A percentile compares a stretch with the other conserved stretches of the same genome.
phyloP scores from a whole-genome alignment of 2,113 vertebrate genomes.

The Lepus europaeus region DNA sequence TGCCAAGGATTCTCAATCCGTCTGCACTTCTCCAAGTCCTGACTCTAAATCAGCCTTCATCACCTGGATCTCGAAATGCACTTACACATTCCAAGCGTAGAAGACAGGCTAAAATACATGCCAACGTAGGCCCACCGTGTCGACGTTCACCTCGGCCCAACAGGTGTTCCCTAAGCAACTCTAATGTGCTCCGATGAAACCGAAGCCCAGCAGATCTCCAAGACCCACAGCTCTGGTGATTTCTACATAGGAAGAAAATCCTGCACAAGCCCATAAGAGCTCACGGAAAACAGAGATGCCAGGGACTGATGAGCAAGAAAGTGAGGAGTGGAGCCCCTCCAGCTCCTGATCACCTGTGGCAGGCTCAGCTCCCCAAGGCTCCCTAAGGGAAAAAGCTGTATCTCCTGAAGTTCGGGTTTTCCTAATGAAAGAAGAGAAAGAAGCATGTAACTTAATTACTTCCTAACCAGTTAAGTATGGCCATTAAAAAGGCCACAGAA shows the following conservation, averaged over 20 bases:
- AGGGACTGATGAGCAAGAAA: background rate
- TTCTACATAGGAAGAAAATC: background rate
- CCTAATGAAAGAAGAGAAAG: background rate
- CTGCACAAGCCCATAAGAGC: background rate
- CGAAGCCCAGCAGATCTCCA: background rate
- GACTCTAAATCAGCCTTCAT: background rate
- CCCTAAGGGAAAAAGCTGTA: background rate
- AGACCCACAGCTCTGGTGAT: background rate
- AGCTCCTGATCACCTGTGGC: background rate
- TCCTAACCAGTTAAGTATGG: slow-evolving; percentile 60
- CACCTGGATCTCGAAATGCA: background rate
- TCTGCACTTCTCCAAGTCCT: background rate
- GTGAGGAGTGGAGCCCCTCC: background rate
- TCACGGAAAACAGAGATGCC: background rate
- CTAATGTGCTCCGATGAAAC: background rate
- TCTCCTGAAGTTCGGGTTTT: background rate
- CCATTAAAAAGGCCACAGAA: background rate
- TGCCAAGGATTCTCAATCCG: background rate
- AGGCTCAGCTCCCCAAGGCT: too few relatives aligned
- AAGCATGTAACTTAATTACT: slow-evolving; percentile 25
- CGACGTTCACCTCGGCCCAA: background rate
- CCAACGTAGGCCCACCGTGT: background rate
- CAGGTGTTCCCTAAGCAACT: background rate
- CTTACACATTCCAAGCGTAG: background rate
- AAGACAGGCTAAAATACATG: background rate